Base-by-base conservation (phyloP, 2,888 invertebrate species). In the Gibbula magus region DNA sequence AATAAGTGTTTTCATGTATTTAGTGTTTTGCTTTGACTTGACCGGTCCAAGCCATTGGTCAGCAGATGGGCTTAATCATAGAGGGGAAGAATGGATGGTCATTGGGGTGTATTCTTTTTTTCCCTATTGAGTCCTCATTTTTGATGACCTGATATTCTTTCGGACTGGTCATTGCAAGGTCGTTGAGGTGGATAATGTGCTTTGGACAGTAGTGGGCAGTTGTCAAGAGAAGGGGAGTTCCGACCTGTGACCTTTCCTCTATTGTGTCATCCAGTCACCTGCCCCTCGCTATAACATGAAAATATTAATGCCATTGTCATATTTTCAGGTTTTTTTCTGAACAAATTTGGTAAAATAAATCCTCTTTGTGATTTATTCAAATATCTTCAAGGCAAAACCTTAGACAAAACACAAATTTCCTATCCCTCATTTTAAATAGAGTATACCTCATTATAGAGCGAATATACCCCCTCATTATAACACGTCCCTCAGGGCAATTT, bases 1-100 rank as follows among this genome's bases (percentile, higher is more conserved):
- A 32, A 70, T 70, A 70, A 70, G 70, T 70, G 70, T 70, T 70
- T 67, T 70, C 70, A 70, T 35, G 39, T 70, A 70, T 70, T 70
- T 70, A 70, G 35, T 70, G 70, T 70, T 70, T 70, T 70, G 35
- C 16, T 32, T 70, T 70, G 70, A 70, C 70, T 70, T 70, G 70
- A 35, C 20, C 32, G 20, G 29, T 35, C 16, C 35, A 39, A 32
- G 20, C 70, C 70, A 70, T 1, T 70, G 35, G 70, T 35, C 70
- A 70, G 35, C 70, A 70, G 70, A 70, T 70, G 70, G 70, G 35
- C 20, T 35, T 70, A 70, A 35, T 70, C n/a, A 35, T 10, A 35
- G 70, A 70, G 3, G 20, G 35, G 56, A 39, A 70, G 70, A 70
- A 70, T 35, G 29, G 39, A 70, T 70, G 29, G 70, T 18, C 70